Percentiles rank a stretch among this genome's conserved stretches.
Evolutionary conservation across 2,797 vertebrate genomes (phyloP).

Genomic region (Numenius phaeopus): DNA sequence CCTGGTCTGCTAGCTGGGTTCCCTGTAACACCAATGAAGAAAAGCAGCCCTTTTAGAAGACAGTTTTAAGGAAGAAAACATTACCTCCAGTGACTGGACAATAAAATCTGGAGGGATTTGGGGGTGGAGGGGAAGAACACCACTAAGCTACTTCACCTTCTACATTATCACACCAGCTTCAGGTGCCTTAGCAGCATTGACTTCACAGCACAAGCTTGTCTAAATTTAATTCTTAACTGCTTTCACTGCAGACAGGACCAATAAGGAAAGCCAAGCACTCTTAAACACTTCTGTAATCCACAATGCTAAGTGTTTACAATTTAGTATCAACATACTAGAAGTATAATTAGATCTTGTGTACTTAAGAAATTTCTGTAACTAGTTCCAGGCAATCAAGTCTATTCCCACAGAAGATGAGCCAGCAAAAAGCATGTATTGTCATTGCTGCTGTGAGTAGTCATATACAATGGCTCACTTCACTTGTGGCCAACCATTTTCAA

Average conservation of each 20-base stretch:
- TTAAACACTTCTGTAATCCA: neutral
- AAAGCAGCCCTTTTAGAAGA: neutral
- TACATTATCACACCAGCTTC: neutral
- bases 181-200: neutral
- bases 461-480: neutral
- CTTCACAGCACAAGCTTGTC: neutral
- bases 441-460: neutral
- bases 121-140: neutral
- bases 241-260: neutral
- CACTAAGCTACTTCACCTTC: neutral
- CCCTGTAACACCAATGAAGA: neutral
- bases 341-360: neutral
- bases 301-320: neutral
- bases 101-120: neutral
- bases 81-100: neutral
- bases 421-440: neutral
- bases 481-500: neutral
- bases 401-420: neutral
- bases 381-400: neutral
- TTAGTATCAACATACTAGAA: neutral
- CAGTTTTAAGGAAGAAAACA: neutral
- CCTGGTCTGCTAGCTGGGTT: neutral
- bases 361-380: neutral
- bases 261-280: neutral
- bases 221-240: neutral